phyloP scores from a whole-genome alignment of 2,113 vertebrate genomes.

The Argyrosomus japonicus region DNA sequence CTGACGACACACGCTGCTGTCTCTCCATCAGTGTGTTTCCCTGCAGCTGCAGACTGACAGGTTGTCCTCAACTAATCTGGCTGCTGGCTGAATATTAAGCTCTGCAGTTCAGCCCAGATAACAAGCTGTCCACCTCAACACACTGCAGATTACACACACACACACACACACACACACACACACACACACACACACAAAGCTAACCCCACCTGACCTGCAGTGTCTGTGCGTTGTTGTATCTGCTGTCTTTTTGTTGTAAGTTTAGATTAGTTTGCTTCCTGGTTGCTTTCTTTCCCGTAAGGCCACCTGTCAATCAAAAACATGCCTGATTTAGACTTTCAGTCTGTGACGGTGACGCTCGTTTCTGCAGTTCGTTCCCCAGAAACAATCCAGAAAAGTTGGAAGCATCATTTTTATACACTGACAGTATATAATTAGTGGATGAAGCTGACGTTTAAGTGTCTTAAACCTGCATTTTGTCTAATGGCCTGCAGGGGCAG shows the following conservation, averaged over 20 bases:
- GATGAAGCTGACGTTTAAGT: too few relatives aligned
- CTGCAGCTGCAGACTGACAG: conserved; percentile 48
- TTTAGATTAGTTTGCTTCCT: not conserved
- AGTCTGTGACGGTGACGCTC: not conserved
- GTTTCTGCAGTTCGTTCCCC: not conserved
- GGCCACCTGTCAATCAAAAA: not conserved
- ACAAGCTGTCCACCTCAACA: conserved; percentile 63
- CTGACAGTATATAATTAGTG: too few relatives aligned
- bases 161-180: too few relatives aligned
- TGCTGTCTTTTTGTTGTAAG: not conserved
- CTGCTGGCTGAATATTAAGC: conserved; percentile 65
- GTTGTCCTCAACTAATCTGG: conserved; percentile 53
- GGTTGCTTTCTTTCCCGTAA: not conserved
- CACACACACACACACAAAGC: conserved; percentile 8
- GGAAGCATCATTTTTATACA: not conserved
- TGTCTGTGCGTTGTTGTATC: not conserved
- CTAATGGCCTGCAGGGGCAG: too few relatives aligned
- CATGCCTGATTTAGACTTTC: not conserved
- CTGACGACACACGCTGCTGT: not conserved
- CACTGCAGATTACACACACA: conserved; percentile 46
- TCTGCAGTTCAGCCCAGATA: conserved; percentile 55
- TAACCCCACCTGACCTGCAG: conserved; percentile 1
- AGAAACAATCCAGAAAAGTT: not conserved
- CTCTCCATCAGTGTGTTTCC: not conserved
- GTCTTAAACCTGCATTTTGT: too few relatives aligned